Base-by-base conservation (phyloP, 2,888 invertebrate genomes). In the Hoplodrina ambigua region DNA sequence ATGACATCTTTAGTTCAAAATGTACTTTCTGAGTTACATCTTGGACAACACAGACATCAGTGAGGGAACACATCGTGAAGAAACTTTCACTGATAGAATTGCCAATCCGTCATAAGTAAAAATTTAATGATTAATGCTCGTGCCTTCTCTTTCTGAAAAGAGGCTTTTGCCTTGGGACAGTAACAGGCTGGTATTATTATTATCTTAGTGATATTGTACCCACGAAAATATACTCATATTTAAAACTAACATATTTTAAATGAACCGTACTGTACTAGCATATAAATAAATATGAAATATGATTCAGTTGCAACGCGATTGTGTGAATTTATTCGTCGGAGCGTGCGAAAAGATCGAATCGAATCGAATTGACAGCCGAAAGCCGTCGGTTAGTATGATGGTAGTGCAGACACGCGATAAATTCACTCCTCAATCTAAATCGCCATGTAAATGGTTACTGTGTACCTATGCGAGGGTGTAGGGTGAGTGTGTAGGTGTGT, bases 281-380 rank as follows among this genome's bases (percentile, higher is more conserved):
- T 37, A 13, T n/a, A 46, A 58, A 57, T 76, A 75, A 53, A 69
- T 69, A 59, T 56, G 46, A 56, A 75, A 77, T 10, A 49, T 46
- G 19, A 41, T 50, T 46, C 37, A 13, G 41, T 52, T 55, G 70
- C 54, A 37, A 25, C n/a, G 33, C 44, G 44, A 75, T 62, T 58
- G 33, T 46, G 17, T 56, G 59, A 63, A 69, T 63, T 50, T 63
- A 41, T 63, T 63, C 50, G 52, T n/a, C 44, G 11, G 37, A 55
- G 62, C 33, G 69, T 59, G 58, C 13, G 20, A 52, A 65, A 58
- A 50, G 61, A 61, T 54, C 25, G 57, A 60, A 71, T 77, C 60
- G 13, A 65, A 69, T 61, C 61, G 61, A 65, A 59, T 69, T 41
- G 60, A 25, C 70, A 57, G 49, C 15, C 6, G n/a, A 25, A 69